Base-by-base conservation (phyloP, 2,797 vertebrate species). In the Podarcis siculus region DNA sequence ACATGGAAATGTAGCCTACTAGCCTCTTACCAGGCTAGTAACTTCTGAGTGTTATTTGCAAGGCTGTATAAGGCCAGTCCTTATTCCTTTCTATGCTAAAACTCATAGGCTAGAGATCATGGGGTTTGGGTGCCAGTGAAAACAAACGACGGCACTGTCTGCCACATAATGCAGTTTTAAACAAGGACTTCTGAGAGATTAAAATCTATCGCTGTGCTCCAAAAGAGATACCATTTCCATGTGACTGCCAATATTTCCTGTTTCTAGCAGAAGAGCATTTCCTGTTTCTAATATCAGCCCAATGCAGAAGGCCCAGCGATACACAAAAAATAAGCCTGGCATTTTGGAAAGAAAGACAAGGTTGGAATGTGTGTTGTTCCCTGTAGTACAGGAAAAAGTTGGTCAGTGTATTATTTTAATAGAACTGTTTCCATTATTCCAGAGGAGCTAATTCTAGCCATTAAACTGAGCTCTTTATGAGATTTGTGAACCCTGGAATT, bases 301-400 rank as follows among this genome's bases (percentile, higher is more conserved):
- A 92, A 92, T 80, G 79, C 89, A 92, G 91, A 80, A 89, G 61
- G 92, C 86, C 89, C 93, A 87, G 81, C 92, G 90, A 90, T 89
- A 88, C 37, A 82, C 86, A 92, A 90, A 87, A 64, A 81, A 93
- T 89, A 94, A 92, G 90, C 17, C 80, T 82, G 75, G 91, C 91
- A 90, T 89, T 95, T 94, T 92, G 82, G 82, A 82, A 82, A 37
- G 15, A 49, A 58, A 19, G 49, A 67, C 30, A 88, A 72, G 84
- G 81, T 86, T 42, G 37, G 86, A 88, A 61, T 0, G 35, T 71
- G 83, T 82, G 86, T 77, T 88, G 86, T 90, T 92, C 92, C 90
- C 78, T 83, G 67, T 37, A 35, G n/a, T 15, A 42, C 83, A 92
- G 85, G 84, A 92, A 91, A 94, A 94, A 94, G 81, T 84, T 93